Base-by-base conservation (phyloP, 1,140 invertebrate species). In the Pseudachorutes palmiensis region DNA sequence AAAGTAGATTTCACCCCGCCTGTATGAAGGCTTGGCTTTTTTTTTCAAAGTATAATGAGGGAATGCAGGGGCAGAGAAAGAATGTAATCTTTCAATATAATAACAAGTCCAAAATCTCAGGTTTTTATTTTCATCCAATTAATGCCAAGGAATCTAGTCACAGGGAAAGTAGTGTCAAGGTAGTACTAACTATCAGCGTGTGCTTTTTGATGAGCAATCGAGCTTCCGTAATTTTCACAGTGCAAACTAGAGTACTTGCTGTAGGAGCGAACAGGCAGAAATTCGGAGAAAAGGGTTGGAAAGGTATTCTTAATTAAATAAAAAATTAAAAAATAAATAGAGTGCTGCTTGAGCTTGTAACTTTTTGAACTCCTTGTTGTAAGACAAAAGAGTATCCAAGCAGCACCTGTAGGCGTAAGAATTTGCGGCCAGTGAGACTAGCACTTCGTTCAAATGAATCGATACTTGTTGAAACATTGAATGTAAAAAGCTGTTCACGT, bases 381-480 rank as follows among this genome's bases (percentile, higher is more conserved):
- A 80, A 69, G 75, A 75, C 1, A 77, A 65, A 2, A 78, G 61
- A 1, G 75, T 79, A 76, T 82, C 78, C 12, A 81, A 76, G 63
- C 80, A 81, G 3, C 76, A 75, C 62, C 76, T 65, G 69, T 80
- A 81, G 24, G 75, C 74, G 72, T 81, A 80, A 19, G 76, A 77
- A 67, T 78, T 77, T 57, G 77, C 76, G n/a, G 77, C 71, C 0
- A 77, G 74, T n/a, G 77, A 79, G 2, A 81, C 70, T 22, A 78
- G 70, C 72, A 78, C 79, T 72, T 80, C 77, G 75, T 80, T 80
- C 16, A 81, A 72, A 73, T 76, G 77, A 28, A 81, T 70, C 69
- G 79, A 76, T 1, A 79, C 67, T 67, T 79, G 77, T 72, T 68
- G 76, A 68, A 80, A 80, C 29, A 80, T 65, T 26, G 75, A 77